Conservation (phyloP, 2,888 invertebrate species). For the Eurytoma adleriae region DNA sequence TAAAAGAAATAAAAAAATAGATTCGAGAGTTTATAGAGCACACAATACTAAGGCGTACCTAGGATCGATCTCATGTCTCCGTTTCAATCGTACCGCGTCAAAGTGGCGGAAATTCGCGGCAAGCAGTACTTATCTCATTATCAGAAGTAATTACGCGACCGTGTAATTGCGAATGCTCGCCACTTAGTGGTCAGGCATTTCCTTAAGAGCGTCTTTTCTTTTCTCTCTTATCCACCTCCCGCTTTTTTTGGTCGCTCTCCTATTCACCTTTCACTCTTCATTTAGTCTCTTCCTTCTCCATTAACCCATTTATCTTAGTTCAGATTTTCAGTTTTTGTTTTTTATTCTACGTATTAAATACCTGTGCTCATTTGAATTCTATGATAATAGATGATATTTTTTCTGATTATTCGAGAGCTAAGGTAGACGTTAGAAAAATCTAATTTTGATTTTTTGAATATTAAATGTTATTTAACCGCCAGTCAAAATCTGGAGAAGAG, state of each 20-base stretch:
- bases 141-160: slow-evolving; percentile 57
- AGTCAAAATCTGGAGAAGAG: no score
- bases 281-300: not conserved
- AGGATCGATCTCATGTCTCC: not conserved
- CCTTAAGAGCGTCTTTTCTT: slow-evolving; percentile 4
- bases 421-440: no score
- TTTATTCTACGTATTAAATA: no score
- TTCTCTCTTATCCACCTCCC: not conserved
- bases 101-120: slow-evolving; percentile 19
- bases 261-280: not conserved
- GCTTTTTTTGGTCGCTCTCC: not conserved
- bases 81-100: slow-evolving; percentile 21
- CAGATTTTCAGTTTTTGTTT: not conserved
- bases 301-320: slow-evolving; percentile 8
- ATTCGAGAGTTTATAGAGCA: not conserved
- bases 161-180: slow-evolving; percentile 23
- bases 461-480: no score
- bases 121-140: slow-evolving; percentile 55
- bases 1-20: not conserved
- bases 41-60: not conserved
- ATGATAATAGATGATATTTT: no score
- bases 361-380: no score
- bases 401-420: no score
- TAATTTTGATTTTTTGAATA: no score
- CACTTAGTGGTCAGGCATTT: slow-evolving; percentile 21